Base-by-base conservation (phyloP, 2,113 vertebrate genomes). In the Alectura lathami region DNA sequence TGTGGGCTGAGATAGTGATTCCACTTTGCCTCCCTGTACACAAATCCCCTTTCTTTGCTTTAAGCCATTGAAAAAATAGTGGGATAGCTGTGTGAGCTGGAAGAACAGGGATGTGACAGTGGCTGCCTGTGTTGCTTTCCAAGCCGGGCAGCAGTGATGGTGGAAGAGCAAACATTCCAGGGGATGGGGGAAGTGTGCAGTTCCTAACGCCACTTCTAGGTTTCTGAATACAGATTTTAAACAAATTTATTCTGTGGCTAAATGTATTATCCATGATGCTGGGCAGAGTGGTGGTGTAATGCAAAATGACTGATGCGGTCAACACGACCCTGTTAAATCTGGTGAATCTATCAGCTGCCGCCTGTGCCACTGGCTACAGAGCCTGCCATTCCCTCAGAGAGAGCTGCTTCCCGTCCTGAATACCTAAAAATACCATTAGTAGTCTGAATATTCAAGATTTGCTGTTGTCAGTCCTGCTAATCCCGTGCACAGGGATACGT, bases 181-280 rank as follows among this genome's bases (percentile, higher is more conserved):
- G 9, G 26, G 5, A 14, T 23, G 11, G 29, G 16, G 8, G 20
- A 62, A 69, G 57, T 0, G 2, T 43, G 40, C 5, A 2, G 47
- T 72, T 91, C 88, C 79, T 69, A 75, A 76, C 66, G 51, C 54
- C 34, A 43, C 7, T 93, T 86, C 32, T 67, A 11, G 66, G 47
- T 18, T 88, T 51, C 86, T 69, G 62, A 45, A 67, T 88, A 77
- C 93, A 86, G 73, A 82, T 88, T 95, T 70, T 51, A 90, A 84
- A 66, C 43, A 64, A 64, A 89, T 84, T 89, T 92, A 73, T n/a
- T 51, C 30, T 3, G 1, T 64, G 43, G 34, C 69, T 92, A 26
- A 82, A 74, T 70, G 63, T 89, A 36, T 90, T 90, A 79, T 86
- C 73, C 13, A 1, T n/a, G 53, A 47, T 88, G 36, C 48, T 40